Conservation (phyloP, 2,888 invertebrate species). For the Cataglyphis livida region DNA sequence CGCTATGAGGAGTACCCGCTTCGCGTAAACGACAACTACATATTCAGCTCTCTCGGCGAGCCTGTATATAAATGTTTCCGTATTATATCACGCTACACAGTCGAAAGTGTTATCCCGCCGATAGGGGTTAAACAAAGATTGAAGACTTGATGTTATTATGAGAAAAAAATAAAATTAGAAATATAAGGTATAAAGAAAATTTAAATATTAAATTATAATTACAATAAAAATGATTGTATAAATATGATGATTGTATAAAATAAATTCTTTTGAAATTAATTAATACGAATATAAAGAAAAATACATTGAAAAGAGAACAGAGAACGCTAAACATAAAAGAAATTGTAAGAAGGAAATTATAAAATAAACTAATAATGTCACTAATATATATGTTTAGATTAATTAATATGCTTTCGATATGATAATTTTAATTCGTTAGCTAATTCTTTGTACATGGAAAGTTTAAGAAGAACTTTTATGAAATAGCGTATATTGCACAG, state of each 20-base stretch:
- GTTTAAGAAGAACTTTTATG: background rate
- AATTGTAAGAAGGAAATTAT: background rate
- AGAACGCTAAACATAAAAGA: background rate
- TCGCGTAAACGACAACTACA: constrained; percentile 57
- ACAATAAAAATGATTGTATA: background rate
- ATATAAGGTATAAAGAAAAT: background rate
- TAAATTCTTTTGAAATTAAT: background rate
- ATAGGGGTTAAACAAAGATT: constrained; percentile 13
- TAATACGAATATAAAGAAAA: background rate
- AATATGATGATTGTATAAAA: background rate
- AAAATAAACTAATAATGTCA: constrained; percentile 5
- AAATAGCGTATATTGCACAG: background rate
- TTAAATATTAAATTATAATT: constrained; percentile 5
- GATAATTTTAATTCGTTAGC: background rate
- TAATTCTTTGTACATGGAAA: background rate
- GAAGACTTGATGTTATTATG: background rate
- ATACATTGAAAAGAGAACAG: background rate
- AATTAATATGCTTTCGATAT: background rate
- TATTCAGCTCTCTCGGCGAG: constrained; percentile 71
- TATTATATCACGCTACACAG: constrained; percentile 73
- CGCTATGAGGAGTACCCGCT: constrained; percentile 25
- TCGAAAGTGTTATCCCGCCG: constrained; percentile 13
- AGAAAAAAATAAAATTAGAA: background rate
- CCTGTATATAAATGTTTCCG: constrained; percentile 83
- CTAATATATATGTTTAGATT: background rate